These are phyloP conservation scores for Drosophila aldrichi DNA, from an alignment of 2,888 invertebrate species.

Conservation along the genomic window DNA sequence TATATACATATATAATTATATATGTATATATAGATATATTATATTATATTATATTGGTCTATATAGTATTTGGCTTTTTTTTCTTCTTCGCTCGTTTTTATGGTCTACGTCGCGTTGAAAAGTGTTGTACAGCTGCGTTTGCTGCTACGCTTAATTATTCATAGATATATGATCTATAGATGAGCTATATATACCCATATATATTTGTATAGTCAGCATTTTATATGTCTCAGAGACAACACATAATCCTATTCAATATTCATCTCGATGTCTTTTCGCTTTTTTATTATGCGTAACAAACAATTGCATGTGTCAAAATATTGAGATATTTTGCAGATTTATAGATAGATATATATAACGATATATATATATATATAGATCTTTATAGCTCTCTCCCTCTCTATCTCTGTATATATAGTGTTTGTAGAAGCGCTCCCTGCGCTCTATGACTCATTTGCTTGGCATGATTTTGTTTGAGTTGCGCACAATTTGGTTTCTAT, in stretches of 20 bases:
- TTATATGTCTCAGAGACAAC: slow-evolving; percentile 9
- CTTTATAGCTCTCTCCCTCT: not conserved
- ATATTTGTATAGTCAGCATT: slow-evolving; percentile 22
- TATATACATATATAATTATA: not conserved
- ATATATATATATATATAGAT: not conserved
- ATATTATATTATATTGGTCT: slow-evolving; percentile 10
- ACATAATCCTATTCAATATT: slow-evolving; percentile 44
- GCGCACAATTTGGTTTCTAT: not conserved
- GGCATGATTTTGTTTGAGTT: slow-evolving; percentile 38
- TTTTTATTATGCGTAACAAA: slow-evolving; percentile 59
- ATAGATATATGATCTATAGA: slow-evolving; percentile 48
- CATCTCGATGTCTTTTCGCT: slow-evolving; percentile 8
- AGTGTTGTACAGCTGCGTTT: slow-evolving; percentile 68
- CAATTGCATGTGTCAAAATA: slow-evolving; percentile 77
- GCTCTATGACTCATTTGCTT: slow-evolving; percentile 52
- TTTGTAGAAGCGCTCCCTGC: not conserved
- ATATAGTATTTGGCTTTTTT: not conserved
- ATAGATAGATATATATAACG: slow-evolving; percentile 22
- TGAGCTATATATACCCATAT: slow-evolving; percentile 8
- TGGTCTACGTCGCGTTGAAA: slow-evolving; percentile 44
- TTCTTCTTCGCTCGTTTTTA: slow-evolving; percentile 23
- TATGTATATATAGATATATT: slow-evolving; percentile 6
- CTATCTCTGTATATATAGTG: not conserved
- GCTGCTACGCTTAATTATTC: slow-evolving; percentile 75
- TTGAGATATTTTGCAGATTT: slow-evolving; percentile 67